These are phyloP conservation scores for Pseudomyrmex cubaensis DNA, from an alignment of 1,140 invertebrate species.

Conservation along the genomic window DNA sequence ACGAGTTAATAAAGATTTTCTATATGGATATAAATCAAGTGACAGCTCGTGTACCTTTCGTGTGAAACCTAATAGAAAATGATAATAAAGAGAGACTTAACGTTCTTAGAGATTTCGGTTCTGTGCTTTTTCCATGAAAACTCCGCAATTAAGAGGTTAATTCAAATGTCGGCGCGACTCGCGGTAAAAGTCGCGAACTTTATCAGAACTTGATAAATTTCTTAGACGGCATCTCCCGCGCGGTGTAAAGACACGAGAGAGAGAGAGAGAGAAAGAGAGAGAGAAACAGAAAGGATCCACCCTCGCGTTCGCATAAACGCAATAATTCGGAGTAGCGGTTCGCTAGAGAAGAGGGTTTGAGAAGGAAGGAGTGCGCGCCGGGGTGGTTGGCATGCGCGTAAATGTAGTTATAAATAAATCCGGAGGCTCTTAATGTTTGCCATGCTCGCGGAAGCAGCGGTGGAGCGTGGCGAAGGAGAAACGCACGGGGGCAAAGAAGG, in stretches of 20 bases:
- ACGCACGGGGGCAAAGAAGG: constrained; percentile 39
- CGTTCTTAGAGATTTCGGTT: not conserved
- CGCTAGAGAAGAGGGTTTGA: constrained; percentile 74
- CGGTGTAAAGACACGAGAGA: not conserved
- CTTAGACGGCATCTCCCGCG: constrained; percentile 19
- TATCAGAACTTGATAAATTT: constrained; percentile 51
- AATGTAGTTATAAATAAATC: constrained; percentile 87
- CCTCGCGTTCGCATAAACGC: constrained; percentile 79
- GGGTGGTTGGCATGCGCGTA: constrained; percentile 82
- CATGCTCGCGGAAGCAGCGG: constrained; percentile 66
- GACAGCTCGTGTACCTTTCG: not conserved
- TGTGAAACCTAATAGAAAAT: constrained; percentile 6
- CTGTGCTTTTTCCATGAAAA: not conserved
- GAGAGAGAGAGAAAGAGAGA: constrained; percentile 1
- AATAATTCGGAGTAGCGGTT: constrained; percentile 81
- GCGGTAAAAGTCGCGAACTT: constrained; percentile 54
- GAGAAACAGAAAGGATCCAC: constrained; percentile 23
- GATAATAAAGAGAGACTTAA: not conserved
- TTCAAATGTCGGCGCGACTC: constrained; percentile 22
- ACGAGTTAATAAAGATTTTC: constrained; percentile 47
- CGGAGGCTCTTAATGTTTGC: constrained; percentile 85
- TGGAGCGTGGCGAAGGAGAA: constrained; percentile 46
- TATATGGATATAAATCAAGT: constrained; percentile 37
- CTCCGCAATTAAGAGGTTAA: constrained; percentile 26
- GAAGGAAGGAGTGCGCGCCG: constrained; percentile 59